Evolutionary conservation across 1,140 invertebrate species (phyloP), one percentile per base, ranked within the genome.

Genomic region (Eriocheir sinensis): DNA sequence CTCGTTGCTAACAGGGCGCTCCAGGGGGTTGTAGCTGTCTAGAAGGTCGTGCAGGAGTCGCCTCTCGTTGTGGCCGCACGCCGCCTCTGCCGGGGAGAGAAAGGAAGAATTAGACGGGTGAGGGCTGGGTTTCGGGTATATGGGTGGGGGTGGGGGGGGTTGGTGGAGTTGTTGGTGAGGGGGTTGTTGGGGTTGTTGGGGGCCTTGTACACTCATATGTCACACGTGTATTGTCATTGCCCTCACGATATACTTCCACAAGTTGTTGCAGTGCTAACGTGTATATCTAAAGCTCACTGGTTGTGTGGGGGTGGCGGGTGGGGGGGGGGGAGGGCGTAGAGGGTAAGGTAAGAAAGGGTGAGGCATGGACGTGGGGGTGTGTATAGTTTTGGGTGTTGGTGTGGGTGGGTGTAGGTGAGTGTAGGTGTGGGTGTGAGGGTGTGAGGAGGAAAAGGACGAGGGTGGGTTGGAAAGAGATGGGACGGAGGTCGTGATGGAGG

Each of bases 1-100:
- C 97, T 99, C 99, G 97, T 99, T 99, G 96, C 98, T 98, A 96
- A 99, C 99, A 92, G 99, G 99, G 96, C 99, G 97, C 97, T 99
- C 99, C 97, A 99, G 98, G 96, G 98, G 98, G 97, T 99, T 99
- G 98, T 99, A 99, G 96, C 98, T 97, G 97, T 98, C 98, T 97
- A 99, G 98, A 96, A 99, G 98, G 97, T 98, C 98, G 97, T 99
- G 98, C 97, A 99, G 98, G 96, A 99, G 97, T 97, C 98, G 98
- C 97, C 99, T 98, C 97, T 99, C 99, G 97, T 99, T 98, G 96
- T 98, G 97, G 96, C 99, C 99, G 88, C 92, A 94, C 48, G 93
- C 53, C 85, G 86, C 91, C 89, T 95, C 95, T 95, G 95, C 72
- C 79, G 44, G 40, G 85, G 36, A 44, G 27, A 15, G 12, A 0